These are phyloP conservation scores for Tetrao urogallus DNA, from an alignment of 2,113 vertebrate genomes.

Conservation along the genomic window DNA sequence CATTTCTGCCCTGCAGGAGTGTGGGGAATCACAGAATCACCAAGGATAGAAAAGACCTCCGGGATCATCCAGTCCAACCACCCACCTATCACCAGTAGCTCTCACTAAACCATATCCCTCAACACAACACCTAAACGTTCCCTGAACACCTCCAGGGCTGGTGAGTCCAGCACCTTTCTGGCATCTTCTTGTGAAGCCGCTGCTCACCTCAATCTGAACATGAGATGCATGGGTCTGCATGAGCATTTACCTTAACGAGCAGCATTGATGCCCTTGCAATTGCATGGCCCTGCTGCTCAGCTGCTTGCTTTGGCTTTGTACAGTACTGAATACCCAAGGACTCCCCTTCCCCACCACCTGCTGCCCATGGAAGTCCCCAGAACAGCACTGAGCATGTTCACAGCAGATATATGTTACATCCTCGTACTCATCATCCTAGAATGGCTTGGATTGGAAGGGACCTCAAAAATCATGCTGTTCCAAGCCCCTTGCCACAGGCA, in stretches of 20 bases:
- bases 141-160: too few species aligned
- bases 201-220: background rate
- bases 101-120: too few species aligned
- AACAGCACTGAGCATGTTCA: background rate
- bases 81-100: too few species aligned
- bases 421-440: too few species aligned
- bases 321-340: background rate
- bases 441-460: background rate
- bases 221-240: rapidly evolving
- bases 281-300: rapidly evolving
- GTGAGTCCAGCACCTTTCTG: too few species aligned
- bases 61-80: too few species aligned
- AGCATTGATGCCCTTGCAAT: rapidly evolving
- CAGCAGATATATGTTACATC: too few species aligned
- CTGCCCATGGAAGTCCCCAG: background rate
- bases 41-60: too few species aligned
- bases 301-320: background rate
- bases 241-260: background rate
- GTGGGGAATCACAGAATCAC: background rate
- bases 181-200: background rate
- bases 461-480: background rate
- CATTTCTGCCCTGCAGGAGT: background rate
- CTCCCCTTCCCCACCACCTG: background rate
- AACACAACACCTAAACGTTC: too few species aligned
- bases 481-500: background rate